Conservation (phyloP, 1,140 invertebrate genomes). For the Psilanteris sp. region DNA sequence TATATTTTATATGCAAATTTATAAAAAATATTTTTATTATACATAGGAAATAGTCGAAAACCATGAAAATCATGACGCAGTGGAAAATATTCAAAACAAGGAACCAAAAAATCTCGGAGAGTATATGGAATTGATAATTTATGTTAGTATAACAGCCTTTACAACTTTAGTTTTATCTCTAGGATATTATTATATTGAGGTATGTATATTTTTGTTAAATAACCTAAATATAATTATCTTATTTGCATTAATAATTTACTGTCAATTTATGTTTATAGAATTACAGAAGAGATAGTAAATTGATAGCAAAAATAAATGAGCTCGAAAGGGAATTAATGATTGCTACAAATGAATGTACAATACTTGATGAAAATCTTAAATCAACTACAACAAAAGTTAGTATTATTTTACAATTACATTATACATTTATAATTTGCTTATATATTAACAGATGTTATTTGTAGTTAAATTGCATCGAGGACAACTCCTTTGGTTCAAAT, state of each 20-base stretch:
- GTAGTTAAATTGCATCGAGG: constrained; percentile 81
- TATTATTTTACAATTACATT: too few relatives aligned
- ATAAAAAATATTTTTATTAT: constrained; percentile 13
- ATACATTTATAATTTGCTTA: too few relatives aligned
- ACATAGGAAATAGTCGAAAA: constrained; percentile 32
- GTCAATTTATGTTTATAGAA: constrained; percentile 74
- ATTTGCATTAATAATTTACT: constrained; percentile 27
- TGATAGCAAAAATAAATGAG: constrained; percentile 83
- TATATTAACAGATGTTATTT: too few relatives aligned
- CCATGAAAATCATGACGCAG: constrained; percentile 48
- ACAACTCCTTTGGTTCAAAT: constrained; percentile 86
- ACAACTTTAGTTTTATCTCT: constrained; percentile 86
- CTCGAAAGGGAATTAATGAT: constrained; percentile 82
- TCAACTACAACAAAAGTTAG: constrained; percentile 83
- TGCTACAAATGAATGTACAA: constrained; percentile 83
- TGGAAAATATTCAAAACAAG: constrained; percentile 60
- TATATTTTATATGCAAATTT: background rate
- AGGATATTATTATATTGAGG: constrained; percentile 87
- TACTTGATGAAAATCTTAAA: constrained; percentile 84
- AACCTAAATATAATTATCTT: too few relatives aligned
- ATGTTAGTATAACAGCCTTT: constrained; percentile 82
- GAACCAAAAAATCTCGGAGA: constrained; percentile 54
- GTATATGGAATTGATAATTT: constrained; percentile 73
- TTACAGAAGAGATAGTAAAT: constrained; percentile 82
- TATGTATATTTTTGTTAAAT: too few relatives aligned